Evolutionary conservation across 2,113 vertebrate genomes (phyloP), one percentile per base, ranked within the genome.

Genomic region (Falco punctatus): DNA sequence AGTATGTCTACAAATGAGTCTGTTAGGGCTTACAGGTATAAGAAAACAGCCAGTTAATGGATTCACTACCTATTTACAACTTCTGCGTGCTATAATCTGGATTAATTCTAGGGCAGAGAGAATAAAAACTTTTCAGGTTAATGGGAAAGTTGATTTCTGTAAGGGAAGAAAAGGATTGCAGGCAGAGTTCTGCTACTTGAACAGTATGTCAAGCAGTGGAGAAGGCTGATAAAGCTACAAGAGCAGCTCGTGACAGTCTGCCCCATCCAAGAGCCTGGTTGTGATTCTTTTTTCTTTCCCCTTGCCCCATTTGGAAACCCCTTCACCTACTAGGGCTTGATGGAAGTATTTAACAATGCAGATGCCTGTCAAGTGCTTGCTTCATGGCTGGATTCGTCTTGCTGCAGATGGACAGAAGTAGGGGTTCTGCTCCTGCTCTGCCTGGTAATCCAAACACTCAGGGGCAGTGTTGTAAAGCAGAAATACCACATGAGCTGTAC

Each of bases 401-500:
- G 48, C 59, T 86, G 49, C 64, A 83, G 54, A n/a, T 75, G 40
- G 42, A n/a, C 65, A 80, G 83, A 61, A 74, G 42, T 35, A 57
- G 33, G 58, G 86, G n/a, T 40, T 30, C 40, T 75, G 38, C n/a
- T 91, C 28, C 67, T 91, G 64, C 54, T 18, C 3, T 61, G 44
- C 40, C 13, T 7, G 38, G 49, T 65, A 48, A 72, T 73, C 35
- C 69, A 66, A 46, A 16, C 33, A 3, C 54, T 61, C 61, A 40
- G 40, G 51, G 20, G 7, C 38, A 17, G 32, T 59, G n/a, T 13
- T 80, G 38, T 2, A 80, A 64, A 75, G 52, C n/a, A 75, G 69
- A 78, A 93, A 32, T 52, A n/a, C 3, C 44, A 78, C 0, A 0
- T 0, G 0, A 94, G 35, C 7, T 0, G 0, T 55, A 61, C 28